A percentile compares a stretch with the other conserved stretches of the same genome.
phyloP scores from a whole-genome alignment of 2,888 invertebrate species.

The Xestia sexstrigata region DNA sequence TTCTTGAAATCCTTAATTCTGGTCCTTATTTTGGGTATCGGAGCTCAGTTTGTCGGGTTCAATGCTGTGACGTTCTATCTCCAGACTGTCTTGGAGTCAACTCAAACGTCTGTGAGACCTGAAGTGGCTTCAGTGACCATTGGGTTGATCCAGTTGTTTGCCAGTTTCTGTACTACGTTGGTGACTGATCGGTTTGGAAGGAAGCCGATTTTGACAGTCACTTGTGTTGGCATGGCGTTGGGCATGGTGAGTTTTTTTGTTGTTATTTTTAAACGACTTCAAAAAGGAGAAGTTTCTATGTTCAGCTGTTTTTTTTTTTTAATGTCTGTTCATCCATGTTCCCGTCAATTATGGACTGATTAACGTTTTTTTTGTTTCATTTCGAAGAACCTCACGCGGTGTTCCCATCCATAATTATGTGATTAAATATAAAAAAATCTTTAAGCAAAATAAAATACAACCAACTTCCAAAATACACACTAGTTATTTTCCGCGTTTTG shows the following conservation, averaged over 20 bases:
- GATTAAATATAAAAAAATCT: too few species aligned
- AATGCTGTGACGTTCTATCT: constrained; percentile 79
- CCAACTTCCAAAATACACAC: too few species aligned
- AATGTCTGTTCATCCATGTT: too few species aligned
- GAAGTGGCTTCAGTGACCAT: constrained; percentile 78
- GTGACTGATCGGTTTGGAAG: constrained; percentile 52
- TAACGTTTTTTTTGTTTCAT: too few species aligned
- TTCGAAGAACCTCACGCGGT: too few species aligned
- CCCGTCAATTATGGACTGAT: too few species aligned
- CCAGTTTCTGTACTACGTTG: constrained; percentile 70
- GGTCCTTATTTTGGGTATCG: constrained; percentile 37
- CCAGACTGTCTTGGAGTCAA: constrained; percentile 79
- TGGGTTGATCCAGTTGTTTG: constrained; percentile 77
- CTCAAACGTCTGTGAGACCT: constrained; percentile 76
- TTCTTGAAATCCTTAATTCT: constrained; percentile 55
- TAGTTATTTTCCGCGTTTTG: too few species aligned
- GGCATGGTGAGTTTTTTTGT: constrained; percentile 72
- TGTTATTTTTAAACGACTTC: background rate
- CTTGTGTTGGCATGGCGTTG: constrained; percentile 70
- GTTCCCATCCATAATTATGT: too few species aligned
- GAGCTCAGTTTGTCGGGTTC: constrained; percentile 74
- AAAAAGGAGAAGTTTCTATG: too few species aligned
- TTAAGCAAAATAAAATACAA: too few species aligned
- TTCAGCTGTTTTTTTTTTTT: too few species aligned
- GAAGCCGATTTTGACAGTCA: constrained; percentile 70